Conservation (phyloP, 2,888 invertebrate genomes). For the Pelosia muscerda region DNA sequence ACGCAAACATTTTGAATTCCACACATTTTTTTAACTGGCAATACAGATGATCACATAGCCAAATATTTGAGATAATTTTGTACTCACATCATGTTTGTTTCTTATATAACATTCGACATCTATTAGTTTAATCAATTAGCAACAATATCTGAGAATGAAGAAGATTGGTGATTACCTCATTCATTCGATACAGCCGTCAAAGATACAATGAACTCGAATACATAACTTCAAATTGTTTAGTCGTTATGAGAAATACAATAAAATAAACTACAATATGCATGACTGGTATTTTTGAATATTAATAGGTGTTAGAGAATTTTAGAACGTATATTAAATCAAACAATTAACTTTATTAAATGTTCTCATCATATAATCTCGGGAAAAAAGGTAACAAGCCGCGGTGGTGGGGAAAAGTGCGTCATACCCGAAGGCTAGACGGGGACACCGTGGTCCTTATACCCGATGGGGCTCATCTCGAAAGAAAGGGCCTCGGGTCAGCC, state of each 20-base stretch:
- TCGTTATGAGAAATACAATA: not conserved
- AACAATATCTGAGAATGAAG: conserved; percentile 26
- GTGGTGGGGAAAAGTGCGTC: too few relatives aligned
- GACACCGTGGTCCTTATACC: too few relatives aligned
- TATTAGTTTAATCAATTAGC: conserved; percentile 25
- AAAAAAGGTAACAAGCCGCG: too few relatives aligned
- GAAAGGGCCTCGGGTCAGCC: too few relatives aligned
- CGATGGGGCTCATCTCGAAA: too few relatives aligned
- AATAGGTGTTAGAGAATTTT: not conserved
- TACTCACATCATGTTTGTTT: conserved; percentile 17
- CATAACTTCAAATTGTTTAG: conserved; percentile 19
- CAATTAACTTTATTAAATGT: too few relatives aligned
- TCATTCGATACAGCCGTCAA: conserved; percentile 19
- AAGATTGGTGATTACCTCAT: conserved; percentile 19
- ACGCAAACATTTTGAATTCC: not conserved
- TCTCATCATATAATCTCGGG: too few relatives aligned
- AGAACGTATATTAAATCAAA: too few relatives aligned
- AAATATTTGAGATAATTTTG: conserved; percentile 9
- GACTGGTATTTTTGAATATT: not conserved
- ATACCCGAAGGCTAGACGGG: too few relatives aligned
- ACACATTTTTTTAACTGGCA: not conserved
- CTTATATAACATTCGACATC: conserved; percentile 36
- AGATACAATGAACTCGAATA: conserved; percentile 24
- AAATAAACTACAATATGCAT: not conserved
- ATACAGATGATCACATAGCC: conserved; percentile 5